These are phyloP conservation scores for Mesopsocus fuscifrons DNA, from an alignment of 2,888 invertebrate genomes.

Conservation along the genomic window DNA sequence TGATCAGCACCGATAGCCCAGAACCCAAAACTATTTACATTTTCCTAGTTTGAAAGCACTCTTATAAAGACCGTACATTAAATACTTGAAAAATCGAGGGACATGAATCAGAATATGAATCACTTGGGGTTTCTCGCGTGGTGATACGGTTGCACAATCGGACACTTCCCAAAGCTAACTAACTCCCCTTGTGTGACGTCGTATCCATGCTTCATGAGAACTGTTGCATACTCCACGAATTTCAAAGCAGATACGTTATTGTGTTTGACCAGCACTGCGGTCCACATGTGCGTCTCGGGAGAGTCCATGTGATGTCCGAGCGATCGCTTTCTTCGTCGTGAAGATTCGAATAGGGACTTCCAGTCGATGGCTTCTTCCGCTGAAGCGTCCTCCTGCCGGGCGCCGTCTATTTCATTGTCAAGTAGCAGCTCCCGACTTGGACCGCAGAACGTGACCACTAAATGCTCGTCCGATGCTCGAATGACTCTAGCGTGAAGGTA, in stretches of 20 bases:
- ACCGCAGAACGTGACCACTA: constrained; percentile 1
- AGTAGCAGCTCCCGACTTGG: not conserved
- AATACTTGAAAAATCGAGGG: no score
- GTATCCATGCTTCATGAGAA: constrained; percentile 5
- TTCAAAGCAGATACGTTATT: constrained; percentile 5
- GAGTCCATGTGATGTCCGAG: not conserved
- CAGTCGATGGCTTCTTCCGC: not conserved
- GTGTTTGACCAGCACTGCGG: constrained; percentile 3
- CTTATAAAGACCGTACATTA: no score
- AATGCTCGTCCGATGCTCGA: not conserved
- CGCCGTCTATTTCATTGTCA: not conserved
- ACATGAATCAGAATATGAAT: no score
- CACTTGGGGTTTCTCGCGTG: no score
- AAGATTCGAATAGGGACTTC: not conserved
- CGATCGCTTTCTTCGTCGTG: not conserved
- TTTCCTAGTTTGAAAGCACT: no score
- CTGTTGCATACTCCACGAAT: constrained; percentile 4
- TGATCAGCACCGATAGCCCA: no score
- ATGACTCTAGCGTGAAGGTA: constrained; percentile 3
- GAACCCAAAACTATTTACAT: no score
- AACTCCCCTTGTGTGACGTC: constrained; percentile 5
- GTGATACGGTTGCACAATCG: not conserved
- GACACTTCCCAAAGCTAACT: constrained; percentile 4
- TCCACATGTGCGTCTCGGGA: constrained; percentile 6
- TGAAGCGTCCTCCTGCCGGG: not conserved